Evolutionary conservation across 1,140 invertebrate genomes (phyloP), one percentile per base, ranked within the genome.

Genomic region (Brachionus manjavacas): DNA sequence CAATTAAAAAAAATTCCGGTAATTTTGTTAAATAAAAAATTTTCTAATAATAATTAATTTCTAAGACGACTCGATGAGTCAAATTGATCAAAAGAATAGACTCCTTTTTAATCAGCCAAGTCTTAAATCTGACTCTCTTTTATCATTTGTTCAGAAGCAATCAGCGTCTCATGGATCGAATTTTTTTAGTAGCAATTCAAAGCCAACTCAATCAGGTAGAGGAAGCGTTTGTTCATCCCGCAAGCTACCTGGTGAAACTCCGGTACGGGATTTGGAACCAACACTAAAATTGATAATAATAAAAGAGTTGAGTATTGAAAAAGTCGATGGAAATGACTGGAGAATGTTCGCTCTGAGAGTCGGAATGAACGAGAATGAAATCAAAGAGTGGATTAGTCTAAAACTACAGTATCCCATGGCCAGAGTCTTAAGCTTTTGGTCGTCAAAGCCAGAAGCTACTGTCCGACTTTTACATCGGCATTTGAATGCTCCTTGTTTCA

Each of bases 391-490:
- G 89, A 85, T 86, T 81, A 84, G 84, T n/a, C 86, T 87, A 85
- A 87, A 87, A 85, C 68, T 88, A 9, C 85, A 87, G 2, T 85
- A 86, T 43, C 88, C 89, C 0, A 88, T 89, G 87, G 86, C 86
- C 52, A 85, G 87, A 78, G 88, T 89, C 31, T 85, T 89, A 55
- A 85, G 86, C 20, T 85, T 87, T 2, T 89, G 89, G 89, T 86
- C 85, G n/a, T 84, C 87, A 9, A 88, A 87, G 83, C 80, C 85
- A 25, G 87, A 85, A 3, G 89, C 89, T 11, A 88, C 87, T 1
- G 87, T 89, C 7, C 85, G 88, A 39, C 86, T 89, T 85, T 85
- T 89, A 23, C 89, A 89, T 78, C 85, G 89, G 68, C 89, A 89
- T 84, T 85, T 89, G 7, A 86, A 88, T 16, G 88, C 88, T 16